Percentiles rank a stretch among this genome's conserved stretches.
phyloP scores from a whole-genome alignment of 2,113 vertebrate genomes.

The Oceanodroma tethys region DNA sequence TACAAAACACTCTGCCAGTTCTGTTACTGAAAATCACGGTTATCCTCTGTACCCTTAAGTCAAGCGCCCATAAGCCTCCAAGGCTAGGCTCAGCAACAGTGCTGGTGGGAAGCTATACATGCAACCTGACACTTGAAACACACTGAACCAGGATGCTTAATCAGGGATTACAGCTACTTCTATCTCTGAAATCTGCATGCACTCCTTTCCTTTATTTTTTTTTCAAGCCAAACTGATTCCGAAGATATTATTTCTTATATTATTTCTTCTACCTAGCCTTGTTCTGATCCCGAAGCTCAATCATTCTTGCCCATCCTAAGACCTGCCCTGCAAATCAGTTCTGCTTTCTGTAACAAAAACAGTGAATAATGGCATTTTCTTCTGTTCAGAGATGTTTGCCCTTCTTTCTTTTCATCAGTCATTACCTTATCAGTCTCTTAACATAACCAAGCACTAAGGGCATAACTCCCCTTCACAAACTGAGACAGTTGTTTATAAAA shows the following conservation, averaged over 20 bases:
- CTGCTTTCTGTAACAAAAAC: not conserved
- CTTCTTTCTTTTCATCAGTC: not conserved
- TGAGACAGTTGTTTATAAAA: not conserved
- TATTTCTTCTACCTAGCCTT: not conserved
- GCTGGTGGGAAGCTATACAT: not conserved
- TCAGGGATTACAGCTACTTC: not conserved
- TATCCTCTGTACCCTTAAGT: not conserved
- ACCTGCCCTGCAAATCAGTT: not conserved
- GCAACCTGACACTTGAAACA: not conserved
- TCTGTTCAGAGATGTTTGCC: not conserved
- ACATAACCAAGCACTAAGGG: not conserved
- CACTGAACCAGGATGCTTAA: not conserved
- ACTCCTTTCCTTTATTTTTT: not conserved
- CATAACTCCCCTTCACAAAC: not conserved
- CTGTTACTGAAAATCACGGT: not conserved
- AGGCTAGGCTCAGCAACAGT: not conserved
- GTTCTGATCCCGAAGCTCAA: not conserved
- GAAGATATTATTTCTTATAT: not conserved
- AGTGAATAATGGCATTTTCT: not conserved
- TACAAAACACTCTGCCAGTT: not conserved
- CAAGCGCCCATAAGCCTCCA: not conserved
- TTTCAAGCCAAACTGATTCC: not conserved
- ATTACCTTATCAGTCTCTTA: not conserved
- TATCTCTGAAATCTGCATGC: not conserved
- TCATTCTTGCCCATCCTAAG: not conserved